Evolutionary conservation across 53 echinoderm and acorn worm species (phyloP).

Genomic region (Apostichopus leukothele): DNA sequence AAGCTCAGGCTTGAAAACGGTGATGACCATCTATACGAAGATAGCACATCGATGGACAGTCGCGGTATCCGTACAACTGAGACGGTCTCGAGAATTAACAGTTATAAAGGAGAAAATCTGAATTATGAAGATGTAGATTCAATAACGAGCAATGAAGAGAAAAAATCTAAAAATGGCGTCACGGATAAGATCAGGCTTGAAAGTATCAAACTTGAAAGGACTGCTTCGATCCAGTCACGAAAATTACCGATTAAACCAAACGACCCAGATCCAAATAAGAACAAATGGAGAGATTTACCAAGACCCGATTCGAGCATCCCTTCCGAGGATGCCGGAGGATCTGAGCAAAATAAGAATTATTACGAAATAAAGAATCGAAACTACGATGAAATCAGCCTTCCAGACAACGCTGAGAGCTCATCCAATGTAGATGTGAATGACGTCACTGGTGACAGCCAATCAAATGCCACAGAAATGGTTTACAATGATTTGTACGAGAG

Average conservation of each 20-base stretch:
- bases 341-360: neutral
- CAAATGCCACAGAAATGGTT: neutral
- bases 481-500: neutral
- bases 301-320: neutral
- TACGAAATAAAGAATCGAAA: neutral
- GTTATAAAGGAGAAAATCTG: neutral
- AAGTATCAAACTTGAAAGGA: neutral
- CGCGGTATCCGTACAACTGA: neutral
- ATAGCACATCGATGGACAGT: neutral
- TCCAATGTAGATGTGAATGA: neutral
- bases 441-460: neutral
- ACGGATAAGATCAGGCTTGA: neutral
- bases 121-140: constrained; percentile 24
- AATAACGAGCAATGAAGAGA: neutral
- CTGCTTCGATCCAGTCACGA: neutral
- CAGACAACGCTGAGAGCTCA: neutral
- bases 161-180: neutral
- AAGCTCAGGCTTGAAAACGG: neutral
- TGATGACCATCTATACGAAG: constrained; percentile 4
- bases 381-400: neutral
- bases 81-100: neutral
- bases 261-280: too few relatives aligned
- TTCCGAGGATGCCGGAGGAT: neutral
- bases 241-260: neutral
- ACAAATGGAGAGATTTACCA: neutral